Percentiles rank a stretch among this genome's conserved stretches.
Conservation (phyloP, 2,888 invertebrate genomes). For the Nudaria mundana region DNA sequence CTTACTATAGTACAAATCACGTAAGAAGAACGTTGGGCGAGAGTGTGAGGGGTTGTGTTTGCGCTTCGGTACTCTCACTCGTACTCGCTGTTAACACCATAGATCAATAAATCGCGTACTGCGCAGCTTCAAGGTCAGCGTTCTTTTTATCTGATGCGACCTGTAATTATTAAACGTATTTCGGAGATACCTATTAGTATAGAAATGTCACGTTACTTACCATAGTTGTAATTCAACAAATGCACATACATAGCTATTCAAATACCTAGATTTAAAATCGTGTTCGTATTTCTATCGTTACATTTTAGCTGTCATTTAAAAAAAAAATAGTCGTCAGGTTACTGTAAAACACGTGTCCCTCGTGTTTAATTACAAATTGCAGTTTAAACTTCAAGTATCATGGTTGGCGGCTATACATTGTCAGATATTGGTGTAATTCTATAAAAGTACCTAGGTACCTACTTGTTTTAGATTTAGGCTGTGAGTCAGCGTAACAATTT, state of each 20-base stretch:
- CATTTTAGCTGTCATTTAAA: constrained; percentile 49
- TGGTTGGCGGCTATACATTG: constrained; percentile 33
- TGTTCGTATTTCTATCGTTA: constrained; percentile 63
- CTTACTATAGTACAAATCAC: constrained; percentile 41
- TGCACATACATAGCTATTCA: constrained; percentile 56
- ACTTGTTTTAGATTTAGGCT: constrained; percentile 70
- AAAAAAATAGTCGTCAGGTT: constrained; percentile 32
- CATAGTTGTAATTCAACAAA: constrained; percentile 49
- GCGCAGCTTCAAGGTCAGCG: too few species aligned
- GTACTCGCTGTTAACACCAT: too few species aligned
- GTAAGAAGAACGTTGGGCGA: too few species aligned
- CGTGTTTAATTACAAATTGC: constrained; percentile 5
- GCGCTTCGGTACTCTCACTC: too few species aligned
- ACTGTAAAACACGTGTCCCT: constrained; percentile 7
- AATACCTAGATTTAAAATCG: constrained; percentile 62
- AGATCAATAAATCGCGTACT: too few species aligned
- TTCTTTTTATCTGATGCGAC: too few species aligned
- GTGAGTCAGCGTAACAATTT: constrained; percentile 74
- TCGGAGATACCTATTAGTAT: constrained; percentile 51
- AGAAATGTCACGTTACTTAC: constrained; percentile 50
- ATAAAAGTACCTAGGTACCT: constrained; percentile 59
- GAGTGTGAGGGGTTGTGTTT: too few species aligned
- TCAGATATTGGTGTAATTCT: constrained; percentile 51
- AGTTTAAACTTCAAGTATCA: constrained; percentile 5
- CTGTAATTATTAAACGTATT: too few species aligned